A percentile compares a stretch with the other conserved stretches of the same genome.
These are phyloP conservation scores for Rhinogobius similis DNA, from an alignment of 2,113 vertebrate genomes.

Conservation along the genomic window DNA sequence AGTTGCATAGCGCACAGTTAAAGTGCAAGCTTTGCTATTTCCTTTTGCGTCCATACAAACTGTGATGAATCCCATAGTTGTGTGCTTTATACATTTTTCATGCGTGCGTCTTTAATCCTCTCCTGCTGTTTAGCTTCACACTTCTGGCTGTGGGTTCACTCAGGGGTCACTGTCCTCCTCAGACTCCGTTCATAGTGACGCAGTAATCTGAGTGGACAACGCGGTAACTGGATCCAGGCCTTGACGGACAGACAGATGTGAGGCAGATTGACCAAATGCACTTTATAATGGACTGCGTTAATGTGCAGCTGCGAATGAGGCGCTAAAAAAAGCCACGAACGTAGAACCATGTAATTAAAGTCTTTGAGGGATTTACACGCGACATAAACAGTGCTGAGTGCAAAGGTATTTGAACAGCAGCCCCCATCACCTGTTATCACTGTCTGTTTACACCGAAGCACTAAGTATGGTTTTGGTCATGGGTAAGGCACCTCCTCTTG, in stretches of 20 bases:
- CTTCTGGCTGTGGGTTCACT: conserved; percentile 5
- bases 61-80: no score
- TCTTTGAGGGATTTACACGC: not conserved
- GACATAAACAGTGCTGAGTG: not conserved
- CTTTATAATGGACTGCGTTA: conserved; percentile 9
- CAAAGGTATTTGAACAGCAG: not conserved
- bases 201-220: conserved; percentile 33
- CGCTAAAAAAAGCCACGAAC: not conserved
- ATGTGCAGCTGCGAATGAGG: conserved; percentile 2
- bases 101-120: not conserved
- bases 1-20: no score
- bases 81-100: not conserved
- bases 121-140: conserved; percentile 1
- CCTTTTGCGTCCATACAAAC: no score
- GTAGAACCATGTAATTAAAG: not conserved
- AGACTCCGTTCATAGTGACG: conserved; percentile 35
- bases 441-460: not conserved
- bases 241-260: conserved; percentile 34
- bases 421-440: not conserved
- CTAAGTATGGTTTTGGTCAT: not conserved
- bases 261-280: conserved; percentile 34
- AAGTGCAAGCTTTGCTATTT: not conserved
- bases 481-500: no score
- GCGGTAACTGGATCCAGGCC: not conserved
- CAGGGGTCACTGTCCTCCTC: not conserved